Conservation (phyloP, 2,113 vertebrate genomes). For the Phoxinus phoxinus region DNA sequence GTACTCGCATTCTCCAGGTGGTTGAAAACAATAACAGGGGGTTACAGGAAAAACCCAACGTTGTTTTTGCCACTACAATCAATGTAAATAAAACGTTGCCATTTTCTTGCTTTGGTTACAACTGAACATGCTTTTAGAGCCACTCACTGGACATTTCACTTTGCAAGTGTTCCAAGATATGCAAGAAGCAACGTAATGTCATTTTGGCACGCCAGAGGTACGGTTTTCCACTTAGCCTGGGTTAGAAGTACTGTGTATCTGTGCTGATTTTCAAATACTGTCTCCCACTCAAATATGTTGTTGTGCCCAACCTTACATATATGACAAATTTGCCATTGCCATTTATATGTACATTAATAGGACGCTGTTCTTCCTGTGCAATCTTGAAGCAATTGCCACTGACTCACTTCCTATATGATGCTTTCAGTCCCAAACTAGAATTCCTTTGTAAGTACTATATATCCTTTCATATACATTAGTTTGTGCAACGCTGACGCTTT, state of each 20-base stretch:
- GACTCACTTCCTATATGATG: neutral
- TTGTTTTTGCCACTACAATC: too few species aligned
- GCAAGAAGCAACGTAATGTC: neutral
- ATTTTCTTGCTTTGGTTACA: too few species aligned
- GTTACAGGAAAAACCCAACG: too few species aligned
- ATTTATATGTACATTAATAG: neutral
- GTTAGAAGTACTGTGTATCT: neutral
- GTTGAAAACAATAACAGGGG: too few species aligned
- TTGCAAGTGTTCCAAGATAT: neutral
- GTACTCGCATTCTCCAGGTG: too few species aligned
- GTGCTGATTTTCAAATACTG: neutral
- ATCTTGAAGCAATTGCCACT: neutral
- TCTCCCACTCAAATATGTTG: neutral
- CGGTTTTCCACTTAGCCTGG: neutral
- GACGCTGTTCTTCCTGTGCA: neutral
- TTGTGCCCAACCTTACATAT: neutral
- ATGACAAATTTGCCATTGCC: neutral
- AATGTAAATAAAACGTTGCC: too few species aligned
- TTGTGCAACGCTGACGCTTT: neutral
- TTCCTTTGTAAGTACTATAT: neutral
- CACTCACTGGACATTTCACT: too few species aligned
- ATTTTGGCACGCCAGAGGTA: neutral
- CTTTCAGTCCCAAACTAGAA: slow-evolving; percentile 16
- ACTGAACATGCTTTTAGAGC: too few species aligned
- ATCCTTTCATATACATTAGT: slow-evolving; percentile 4